Evolutionary conservation across 1,140 invertebrate species (phyloP), one percentile per base, ranked within the genome.

Genomic region (Drosophila orena): DNA sequence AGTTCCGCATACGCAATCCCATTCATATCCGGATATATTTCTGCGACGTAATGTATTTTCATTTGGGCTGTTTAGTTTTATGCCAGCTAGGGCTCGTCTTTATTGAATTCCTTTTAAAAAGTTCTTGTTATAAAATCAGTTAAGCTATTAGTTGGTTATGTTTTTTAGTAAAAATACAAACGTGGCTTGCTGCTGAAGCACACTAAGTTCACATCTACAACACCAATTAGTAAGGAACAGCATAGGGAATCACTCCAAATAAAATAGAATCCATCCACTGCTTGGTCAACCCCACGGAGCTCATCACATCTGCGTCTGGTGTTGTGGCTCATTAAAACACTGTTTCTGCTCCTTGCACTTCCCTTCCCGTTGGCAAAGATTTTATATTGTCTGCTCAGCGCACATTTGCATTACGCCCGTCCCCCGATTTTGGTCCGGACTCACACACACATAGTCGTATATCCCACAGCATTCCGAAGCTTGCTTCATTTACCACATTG

Each of bases 401-500:
- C 22, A 55, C 61, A 76, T 76, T 76, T 68, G 61, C 73, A 77
- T 77, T 59, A 42, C 44, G 24, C 46, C 46, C 43, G 42, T 17
- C 22, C 46, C 52, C 37, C 6, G 12, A 17, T 12, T 27, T 43
- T 8, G 6, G 20, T 22, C 55, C 60, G 46, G 38, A 44, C 10
- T 8, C n/a, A 14, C 37, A 38, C 12, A 38, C 5, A 38, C 17
- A 15, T 27, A 17, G 1, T 17, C 1, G 17, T 17, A 53, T 50
- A 40, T 27, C 59, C 17, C 52, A 61, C 24, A 56, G 46, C 79
- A 72, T 65, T 70, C 60, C 60, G 20, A 38, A 49, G 73, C 42
- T 69, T 53, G 76, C 76, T 55, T 79, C 64, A 76, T 66, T 79
- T 85, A 69, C 81, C 81, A 84, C 81, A 85, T 85, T 79, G 81